Conservation (phyloP, 2,888 invertebrate species). For the Allolobophora icterica region DNA sequence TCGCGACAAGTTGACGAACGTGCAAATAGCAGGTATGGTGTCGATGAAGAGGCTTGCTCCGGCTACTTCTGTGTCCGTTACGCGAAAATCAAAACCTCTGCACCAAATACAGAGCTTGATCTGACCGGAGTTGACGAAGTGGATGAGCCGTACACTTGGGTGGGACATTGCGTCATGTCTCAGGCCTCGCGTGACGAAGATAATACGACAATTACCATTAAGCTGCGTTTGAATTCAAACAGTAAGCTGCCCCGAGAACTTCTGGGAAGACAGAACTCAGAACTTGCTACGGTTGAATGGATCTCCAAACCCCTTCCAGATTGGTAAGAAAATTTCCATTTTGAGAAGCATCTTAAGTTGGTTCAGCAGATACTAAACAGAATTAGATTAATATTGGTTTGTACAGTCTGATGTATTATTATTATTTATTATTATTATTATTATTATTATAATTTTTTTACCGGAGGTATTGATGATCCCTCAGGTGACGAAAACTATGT, state of each 20-base stretch:
- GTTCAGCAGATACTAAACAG: background rate
- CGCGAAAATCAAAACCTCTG: constrained; percentile 48
- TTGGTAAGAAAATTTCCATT: constrained; percentile 48
- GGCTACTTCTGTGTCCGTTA: constrained; percentile 59
- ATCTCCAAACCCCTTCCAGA: constrained; percentile 52
- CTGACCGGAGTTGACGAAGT: constrained; percentile 36
- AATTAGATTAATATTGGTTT: background rate
- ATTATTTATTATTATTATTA: too few relatives aligned
- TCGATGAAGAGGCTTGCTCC: constrained; percentile 11
- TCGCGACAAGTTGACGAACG: background rate
- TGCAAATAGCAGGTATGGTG: background rate
- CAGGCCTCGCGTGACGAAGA: background rate
- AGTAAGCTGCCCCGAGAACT: background rate
- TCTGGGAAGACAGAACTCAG: background rate
- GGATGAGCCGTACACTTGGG: constrained; percentile 54
- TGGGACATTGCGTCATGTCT: constrained; percentile 54
- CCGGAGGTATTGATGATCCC: too few relatives aligned
- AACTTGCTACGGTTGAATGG: constrained; percentile 54
- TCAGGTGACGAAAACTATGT: too few relatives aligned
- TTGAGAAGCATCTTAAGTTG: background rate
- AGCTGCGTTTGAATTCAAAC: constrained; percentile 29
- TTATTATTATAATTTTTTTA: too few relatives aligned
- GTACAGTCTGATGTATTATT: too few relatives aligned
- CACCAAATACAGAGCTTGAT: constrained; percentile 42
- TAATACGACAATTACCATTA: background rate